These are phyloP conservation scores for Octopus sinensis DNA, from an alignment of 1,140 invertebrate genomes.

Conservation along the genomic window DNA sequence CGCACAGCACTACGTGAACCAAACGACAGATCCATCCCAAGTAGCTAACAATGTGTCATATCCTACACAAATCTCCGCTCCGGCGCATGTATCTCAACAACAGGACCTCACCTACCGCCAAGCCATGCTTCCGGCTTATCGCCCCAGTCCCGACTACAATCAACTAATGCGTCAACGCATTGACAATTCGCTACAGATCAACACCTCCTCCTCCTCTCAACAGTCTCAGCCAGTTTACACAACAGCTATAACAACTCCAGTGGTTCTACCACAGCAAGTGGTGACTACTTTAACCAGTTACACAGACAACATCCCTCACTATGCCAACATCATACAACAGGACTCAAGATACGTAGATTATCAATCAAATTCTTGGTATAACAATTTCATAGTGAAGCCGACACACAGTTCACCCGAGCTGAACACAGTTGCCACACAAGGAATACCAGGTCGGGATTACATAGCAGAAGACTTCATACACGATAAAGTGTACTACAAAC, in stretches of 20 bases:
- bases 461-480: constrained; percentile 59
- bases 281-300: not conserved
- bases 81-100: constrained; percentile 23
- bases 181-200: constrained; percentile 26
- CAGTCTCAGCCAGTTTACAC: constrained; percentile 6
- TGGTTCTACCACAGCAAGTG: not conserved
- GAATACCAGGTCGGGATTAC: constrained; percentile 35
- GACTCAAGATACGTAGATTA: constrained; percentile 20
- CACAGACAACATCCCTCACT: not conserved
- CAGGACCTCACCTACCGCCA: constrained; percentile 48
- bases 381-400: constrained; percentile 48
- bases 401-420: constrained; percentile 60
- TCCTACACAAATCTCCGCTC: not conserved
- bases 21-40: not conserved
- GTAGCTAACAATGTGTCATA: not conserved
- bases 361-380: constrained; percentile 32
- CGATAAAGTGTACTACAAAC: constrained; percentile 64
- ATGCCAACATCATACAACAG: not conserved
- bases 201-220: not conserved
- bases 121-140: constrained; percentile 80
- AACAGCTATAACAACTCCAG: not conserved
- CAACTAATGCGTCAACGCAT: constrained; percentile 73
- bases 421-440: constrained; percentile 39
- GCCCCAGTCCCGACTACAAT: constrained; percentile 90
- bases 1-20: not conserved